Evolutionary conservation across 2,888 invertebrate species (phyloP).

Genomic region (Eustalomyia histrio): DNA sequence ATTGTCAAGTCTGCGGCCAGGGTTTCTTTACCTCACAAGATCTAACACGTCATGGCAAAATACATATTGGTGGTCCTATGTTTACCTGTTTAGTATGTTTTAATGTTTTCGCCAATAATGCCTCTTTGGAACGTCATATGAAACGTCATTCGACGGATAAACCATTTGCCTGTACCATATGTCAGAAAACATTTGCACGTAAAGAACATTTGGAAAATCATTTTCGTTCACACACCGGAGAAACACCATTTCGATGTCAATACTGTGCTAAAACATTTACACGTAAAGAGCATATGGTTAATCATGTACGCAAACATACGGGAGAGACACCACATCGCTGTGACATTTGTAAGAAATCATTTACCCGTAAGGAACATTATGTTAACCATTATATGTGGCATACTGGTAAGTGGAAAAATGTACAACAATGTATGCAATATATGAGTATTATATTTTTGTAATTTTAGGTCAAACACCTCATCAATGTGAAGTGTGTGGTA

Average conservation of each 20-base stretch:
- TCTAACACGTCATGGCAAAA: slow-evolving; percentile 90
- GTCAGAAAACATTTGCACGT: slow-evolving; percentile 91
- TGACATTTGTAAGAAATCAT: slow-evolving; percentile 91
- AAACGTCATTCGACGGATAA: slow-evolving; percentile 91
- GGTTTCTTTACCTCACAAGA: slow-evolving; percentile 90
- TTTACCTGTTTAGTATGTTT: slow-evolving; percentile 87
- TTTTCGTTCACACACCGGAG: slow-evolving; percentile 89
- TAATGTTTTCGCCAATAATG: slow-evolving; percentile 87
- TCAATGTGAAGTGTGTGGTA: slow-evolving; percentile 92
- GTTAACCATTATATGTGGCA: slow-evolving; percentile 89
- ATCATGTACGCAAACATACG: slow-evolving; percentile 90
- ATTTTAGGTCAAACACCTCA: slow-evolving; percentile 89
- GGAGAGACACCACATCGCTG: slow-evolving; percentile 93
- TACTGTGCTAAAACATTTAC: slow-evolving; percentile 92
- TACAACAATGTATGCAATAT: slow-evolving; percentile 43
- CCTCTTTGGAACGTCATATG: slow-evolving; percentile 87
- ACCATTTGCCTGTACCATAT: slow-evolving; percentile 91
- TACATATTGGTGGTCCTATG: slow-evolving; percentile 89
- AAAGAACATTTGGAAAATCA: slow-evolving; percentile 94
- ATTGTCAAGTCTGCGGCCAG: slow-evolving; percentile 89
- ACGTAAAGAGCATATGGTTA: slow-evolving; percentile 91
- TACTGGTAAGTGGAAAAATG: slow-evolving; percentile 80
- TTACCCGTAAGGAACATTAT: slow-evolving; percentile 92
- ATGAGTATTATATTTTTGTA: slow-evolving; percentile 11
- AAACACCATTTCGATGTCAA: slow-evolving; percentile 91